Conservation (phyloP, 2,797 vertebrate species). For the Eutrigla gurnardus region DNA sequence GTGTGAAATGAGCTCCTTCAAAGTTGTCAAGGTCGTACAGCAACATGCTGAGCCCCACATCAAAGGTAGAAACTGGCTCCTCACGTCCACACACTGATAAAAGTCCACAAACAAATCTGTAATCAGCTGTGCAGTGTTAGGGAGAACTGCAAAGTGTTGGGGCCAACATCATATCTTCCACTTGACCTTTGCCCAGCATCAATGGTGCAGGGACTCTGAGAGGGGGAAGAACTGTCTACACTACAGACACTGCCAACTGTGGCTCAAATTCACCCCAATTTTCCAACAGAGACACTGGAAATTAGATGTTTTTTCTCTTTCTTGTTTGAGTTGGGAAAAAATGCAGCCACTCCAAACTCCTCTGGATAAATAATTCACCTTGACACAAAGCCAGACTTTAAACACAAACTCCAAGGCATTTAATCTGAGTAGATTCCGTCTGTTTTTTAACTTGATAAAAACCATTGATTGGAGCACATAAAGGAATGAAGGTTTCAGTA, state of each 20-base stretch:
- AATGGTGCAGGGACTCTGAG: background rate
- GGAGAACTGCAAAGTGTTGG: background rate
- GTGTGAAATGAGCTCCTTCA: conserved; percentile 7
- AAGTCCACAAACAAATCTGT: background rate
- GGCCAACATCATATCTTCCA: background rate
- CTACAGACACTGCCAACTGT: conserved; percentile 17
- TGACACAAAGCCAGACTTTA: conserved; percentile 44
- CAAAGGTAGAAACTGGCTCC: background rate
- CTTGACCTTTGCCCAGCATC: background rate
- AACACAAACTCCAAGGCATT: conserved; percentile 23
- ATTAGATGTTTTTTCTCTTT: conserved; percentile 44
- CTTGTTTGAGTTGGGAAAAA: conserved; percentile 52
- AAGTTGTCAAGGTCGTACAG: background rate
- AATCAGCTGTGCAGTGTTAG: background rate
- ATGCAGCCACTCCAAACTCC: conserved; percentile 51
- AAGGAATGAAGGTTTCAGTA: background rate
- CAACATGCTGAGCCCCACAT: background rate
- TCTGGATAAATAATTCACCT: conserved; percentile 62
- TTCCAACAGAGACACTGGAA: conserved; percentile 54
- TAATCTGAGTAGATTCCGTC: conserved; percentile 7
- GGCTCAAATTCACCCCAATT: conserved; percentile 34
- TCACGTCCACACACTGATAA: conserved; percentile 1
- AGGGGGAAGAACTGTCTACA: conserved; percentile 5
- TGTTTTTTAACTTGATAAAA: background rate
- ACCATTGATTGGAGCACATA: background rate